Evolutionary conservation across 2,888 invertebrate species (phyloP).

Genomic region (Erebia palarica): DNA sequence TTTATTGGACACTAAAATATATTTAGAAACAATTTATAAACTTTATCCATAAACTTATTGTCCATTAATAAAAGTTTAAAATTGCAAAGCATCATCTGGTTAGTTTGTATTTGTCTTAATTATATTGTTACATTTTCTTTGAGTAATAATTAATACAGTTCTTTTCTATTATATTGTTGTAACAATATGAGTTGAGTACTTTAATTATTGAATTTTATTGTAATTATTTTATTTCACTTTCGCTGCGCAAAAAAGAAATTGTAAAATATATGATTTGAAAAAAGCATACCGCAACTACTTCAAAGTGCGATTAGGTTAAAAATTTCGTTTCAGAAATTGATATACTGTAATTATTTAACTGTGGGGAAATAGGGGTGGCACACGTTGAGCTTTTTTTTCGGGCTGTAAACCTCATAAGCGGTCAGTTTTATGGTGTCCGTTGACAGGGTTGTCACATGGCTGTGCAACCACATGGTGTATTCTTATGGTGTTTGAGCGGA

Average conservation of each 20-base stretch:
- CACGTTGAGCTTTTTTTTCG: conserved; percentile 26
- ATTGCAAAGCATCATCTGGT: too few species aligned
- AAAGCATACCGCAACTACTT: background rate
- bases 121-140: too few species aligned
- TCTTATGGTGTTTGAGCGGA: conserved; percentile 32
- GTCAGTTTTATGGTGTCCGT: conserved; percentile 42
- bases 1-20: too few species aligned
- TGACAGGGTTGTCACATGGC: conserved; percentile 32
- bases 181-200: too few species aligned
- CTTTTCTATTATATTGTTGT: too few species aligned
- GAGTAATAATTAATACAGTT: too few species aligned
- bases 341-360: background rate
- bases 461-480: conserved; percentile 34
- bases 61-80: too few species aligned
- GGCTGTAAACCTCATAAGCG: conserved; percentile 29
- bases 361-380: conserved; percentile 19
- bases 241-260: background rate
- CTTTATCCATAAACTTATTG: too few species aligned
- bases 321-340: conserved; percentile 35
- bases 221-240: background rate
- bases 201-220: background rate
- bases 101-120: too few species aligned
- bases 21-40: too few species aligned
- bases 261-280: background rate
- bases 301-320: background rate